These are phyloP conservation scores for Lasioglossum leucozonium DNA, from an alignment of 2,888 invertebrate genomes.

Conservation along the genomic window DNA sequence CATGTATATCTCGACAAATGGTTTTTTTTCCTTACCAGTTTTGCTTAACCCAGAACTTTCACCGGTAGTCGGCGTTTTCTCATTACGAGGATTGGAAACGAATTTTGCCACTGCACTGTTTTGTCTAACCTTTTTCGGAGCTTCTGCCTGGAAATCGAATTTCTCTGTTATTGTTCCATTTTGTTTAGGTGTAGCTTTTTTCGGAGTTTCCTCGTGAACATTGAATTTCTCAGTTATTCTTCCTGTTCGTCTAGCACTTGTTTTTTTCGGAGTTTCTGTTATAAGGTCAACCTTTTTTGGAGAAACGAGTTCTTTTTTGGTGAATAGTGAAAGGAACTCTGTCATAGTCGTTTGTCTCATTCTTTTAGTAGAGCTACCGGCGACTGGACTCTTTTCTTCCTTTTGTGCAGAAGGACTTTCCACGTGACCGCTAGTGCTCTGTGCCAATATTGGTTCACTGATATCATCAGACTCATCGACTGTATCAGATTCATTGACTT, in stretches of 20 bases:
- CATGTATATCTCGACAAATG: slow-evolving; percentile 60
- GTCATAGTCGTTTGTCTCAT: slow-evolving; percentile 57
- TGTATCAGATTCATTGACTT: not conserved
- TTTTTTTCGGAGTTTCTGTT: not conserved
- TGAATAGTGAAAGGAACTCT: slow-evolving; percentile 41
- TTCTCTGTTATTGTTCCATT: too few species aligned
- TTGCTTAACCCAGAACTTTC: not conserved
- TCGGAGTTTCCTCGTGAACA: not conserved
- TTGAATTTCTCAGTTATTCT: not conserved
- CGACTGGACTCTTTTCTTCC: rapidly evolving
- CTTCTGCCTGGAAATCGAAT: not conserved
- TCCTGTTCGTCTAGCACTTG: too few species aligned
- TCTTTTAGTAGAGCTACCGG: slow-evolving; percentile 3
- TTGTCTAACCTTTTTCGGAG: not conserved
- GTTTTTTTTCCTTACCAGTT: not conserved
- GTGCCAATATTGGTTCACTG: too few species aligned
- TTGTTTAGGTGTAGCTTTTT: not conserved
- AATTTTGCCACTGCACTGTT: not conserved
- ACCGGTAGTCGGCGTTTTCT: not conserved
- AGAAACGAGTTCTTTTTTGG: not conserved
- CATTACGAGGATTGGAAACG: not conserved
- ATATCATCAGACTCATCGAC: not conserved
- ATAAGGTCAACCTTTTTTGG: not conserved
- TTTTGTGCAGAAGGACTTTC: not conserved
- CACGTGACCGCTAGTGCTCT: not conserved